Evolutionary conservation across 2,888 invertebrate species (phyloP).

Genomic region (Luperina testacea): DNA sequence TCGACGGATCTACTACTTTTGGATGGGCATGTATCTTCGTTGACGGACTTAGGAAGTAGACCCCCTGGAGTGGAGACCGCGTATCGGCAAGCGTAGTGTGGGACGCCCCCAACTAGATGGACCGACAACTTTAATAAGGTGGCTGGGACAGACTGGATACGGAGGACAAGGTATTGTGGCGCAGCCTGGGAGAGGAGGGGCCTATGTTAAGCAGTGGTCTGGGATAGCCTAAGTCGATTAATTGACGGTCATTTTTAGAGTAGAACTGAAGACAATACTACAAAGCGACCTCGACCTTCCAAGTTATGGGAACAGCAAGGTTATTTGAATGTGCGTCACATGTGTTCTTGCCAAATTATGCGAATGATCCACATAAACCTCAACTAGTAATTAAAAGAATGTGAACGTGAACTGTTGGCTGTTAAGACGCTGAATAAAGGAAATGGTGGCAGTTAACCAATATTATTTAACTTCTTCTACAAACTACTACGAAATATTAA

Average conservation of each 20-base stretch:
- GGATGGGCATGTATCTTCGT: background rate
- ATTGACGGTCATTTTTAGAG: conserved; percentile 8
- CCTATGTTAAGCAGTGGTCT: background rate
- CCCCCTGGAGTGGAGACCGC: background rate
- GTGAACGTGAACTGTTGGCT: conserved; percentile 4
- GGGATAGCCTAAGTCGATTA: background rate
- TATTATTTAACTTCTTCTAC: background rate
- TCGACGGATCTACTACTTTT: background rate
- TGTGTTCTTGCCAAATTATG: conserved; percentile 57
- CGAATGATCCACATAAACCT: conserved; percentile 46
- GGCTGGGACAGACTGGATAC: background rate
- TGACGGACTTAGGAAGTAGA: background rate
- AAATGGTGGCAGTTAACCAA: background rate
- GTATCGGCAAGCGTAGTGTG: background rate
- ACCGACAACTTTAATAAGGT: background rate
- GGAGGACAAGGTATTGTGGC: background rate
- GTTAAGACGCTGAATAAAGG: conserved; percentile 1
- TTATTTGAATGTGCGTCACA: conserved; percentile 37
- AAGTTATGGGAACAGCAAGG: conserved; percentile 50
- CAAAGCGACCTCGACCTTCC: conserved; percentile 40
- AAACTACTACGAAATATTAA: background rate
- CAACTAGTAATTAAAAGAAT: conserved; percentile 42
- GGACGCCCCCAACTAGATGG: background rate
- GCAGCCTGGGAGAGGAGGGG: background rate
- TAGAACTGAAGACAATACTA: background rate